Percentiles rank a stretch among this genome's conserved stretches.
Conservation (phyloP, 2,888 invertebrate species). For the Cotesia congregata region DNA sequence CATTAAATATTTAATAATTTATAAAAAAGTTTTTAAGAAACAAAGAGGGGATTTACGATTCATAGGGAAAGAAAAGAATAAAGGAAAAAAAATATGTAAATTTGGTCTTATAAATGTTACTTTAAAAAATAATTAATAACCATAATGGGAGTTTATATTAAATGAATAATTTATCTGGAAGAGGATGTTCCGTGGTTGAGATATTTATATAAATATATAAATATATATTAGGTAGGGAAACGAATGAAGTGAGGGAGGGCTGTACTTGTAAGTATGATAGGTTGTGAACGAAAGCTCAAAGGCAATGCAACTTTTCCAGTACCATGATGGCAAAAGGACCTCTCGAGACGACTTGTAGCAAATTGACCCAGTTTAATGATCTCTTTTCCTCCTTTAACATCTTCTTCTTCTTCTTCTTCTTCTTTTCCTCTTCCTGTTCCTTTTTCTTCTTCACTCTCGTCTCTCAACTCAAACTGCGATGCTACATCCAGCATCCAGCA, state of each 20-base stretch:
- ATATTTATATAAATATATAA: slow-evolving; percentile 7
- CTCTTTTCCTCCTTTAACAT: background rate
- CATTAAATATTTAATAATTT: background rate
- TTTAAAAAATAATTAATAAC: slow-evolving; percentile 14
- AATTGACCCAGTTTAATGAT: slow-evolving; percentile 49
- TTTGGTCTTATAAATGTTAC: background rate
- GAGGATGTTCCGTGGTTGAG: background rate
- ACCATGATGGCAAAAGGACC: slow-evolving; percentile 27
- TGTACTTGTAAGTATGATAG: slow-evolving; percentile 17
- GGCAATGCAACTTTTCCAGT: slow-evolving; percentile 25
- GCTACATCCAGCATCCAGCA: slow-evolving; percentile 7
- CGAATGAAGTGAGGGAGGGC: slow-evolving; percentile 5
- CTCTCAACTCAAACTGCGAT: slow-evolving; percentile 19
- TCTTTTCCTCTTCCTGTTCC: background rate
- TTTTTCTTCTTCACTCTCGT: slow-evolving; percentile 39
- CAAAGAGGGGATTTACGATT: slow-evolving; percentile 3
- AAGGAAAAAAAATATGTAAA: background rate
- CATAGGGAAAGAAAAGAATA: no score
- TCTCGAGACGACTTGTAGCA: slow-evolving; percentile 31
- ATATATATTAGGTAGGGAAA: background rate
- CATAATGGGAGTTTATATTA: slow-evolving; percentile 17
- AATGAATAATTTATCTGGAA: slow-evolving; percentile 30
- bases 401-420: background rate
- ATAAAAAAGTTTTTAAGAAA: background rate
- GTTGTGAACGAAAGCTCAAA: slow-evolving; percentile 28